These are phyloP conservation scores for Lagocephalus sceleratus DNA, from an alignment of 2,797 vertebrate genomes.

Conservation along the genomic window DNA sequence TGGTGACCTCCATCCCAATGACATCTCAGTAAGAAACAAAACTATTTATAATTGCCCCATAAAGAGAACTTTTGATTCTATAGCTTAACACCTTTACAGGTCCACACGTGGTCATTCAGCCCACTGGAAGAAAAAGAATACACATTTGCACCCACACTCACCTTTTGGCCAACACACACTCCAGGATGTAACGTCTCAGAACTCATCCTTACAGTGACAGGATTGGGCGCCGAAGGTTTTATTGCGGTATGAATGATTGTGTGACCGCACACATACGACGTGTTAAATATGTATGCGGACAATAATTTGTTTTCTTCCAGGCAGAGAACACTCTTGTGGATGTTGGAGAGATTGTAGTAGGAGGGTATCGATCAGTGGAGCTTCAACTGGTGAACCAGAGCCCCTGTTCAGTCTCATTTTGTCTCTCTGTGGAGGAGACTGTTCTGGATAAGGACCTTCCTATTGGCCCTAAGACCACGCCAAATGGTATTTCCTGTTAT, in stretches of 20 bases:
- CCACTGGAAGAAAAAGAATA: conserved; percentile 80
- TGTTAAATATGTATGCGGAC: background rate
- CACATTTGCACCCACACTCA: conserved; percentile 73
- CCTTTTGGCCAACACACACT: conserved; percentile 74
- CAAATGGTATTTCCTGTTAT: conserved; percentile 65
- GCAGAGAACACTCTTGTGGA: conserved; percentile 73
- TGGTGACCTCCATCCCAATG: conserved; percentile 84
- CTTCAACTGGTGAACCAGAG: conserved; percentile 83
- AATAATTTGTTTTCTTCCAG: conserved; percentile 58
- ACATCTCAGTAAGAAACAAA: conserved; percentile 77
- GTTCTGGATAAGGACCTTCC: conserved; percentile 51
- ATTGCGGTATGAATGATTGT: conserved; percentile 72
- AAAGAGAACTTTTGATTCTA: background rate
- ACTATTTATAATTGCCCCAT: background rate
- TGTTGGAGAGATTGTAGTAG: conserved; percentile 79
- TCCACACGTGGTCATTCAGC: conserved; percentile 85
- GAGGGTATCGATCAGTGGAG: conserved; percentile 68
- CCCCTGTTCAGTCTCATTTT: conserved; percentile 79
- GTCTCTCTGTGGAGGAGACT: conserved; percentile 78
- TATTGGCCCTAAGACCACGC: conserved; percentile 35
- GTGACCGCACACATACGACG: no score
- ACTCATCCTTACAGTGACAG: conserved; percentile 75
- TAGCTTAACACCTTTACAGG: conserved; percentile 63
- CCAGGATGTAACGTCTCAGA: conserved; percentile 53
- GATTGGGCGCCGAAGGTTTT: conserved; percentile 72